Base-by-base conservation (phyloP, 1,140 invertebrate genomes). In the Drosophila nasuta region DNA sequence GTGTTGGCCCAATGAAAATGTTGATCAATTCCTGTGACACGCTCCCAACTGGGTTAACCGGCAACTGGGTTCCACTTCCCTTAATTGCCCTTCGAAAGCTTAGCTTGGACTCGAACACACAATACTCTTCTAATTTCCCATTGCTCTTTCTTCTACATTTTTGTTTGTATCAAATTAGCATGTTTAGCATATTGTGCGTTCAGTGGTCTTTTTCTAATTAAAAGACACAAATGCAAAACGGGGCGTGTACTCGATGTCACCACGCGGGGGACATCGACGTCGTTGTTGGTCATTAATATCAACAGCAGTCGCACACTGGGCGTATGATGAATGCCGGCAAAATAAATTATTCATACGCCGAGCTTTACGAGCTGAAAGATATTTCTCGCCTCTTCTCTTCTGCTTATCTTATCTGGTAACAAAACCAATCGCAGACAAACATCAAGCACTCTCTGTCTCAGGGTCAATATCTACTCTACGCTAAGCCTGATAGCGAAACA, bases 1-100 rank as follows among this genome's bases (percentile, higher is more conserved):
- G 85, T 70, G 69, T 72, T 57, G 15, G 25, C 11, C 63, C 70
- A 79, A 89, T 89, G 68, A 85, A 79, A 79, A 79, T 75, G 67
- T 81, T 79, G 81, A 85, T 85, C 78, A 76, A 89, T 76, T 88
- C 68, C 13, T 63, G 65, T 68, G 77, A 69, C 77, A 85, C 62
- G 58, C 66, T 81, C 75, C 28, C 10, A 30, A 41, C 6, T 45
- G 41, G 11, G 52, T 35, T 15, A 38, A 35, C 6, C 52, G 25
- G 17, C 30, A 5, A 6, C 11, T 20, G 41, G 10, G 15, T 20
- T 49, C 15, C 52, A 58, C 35, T 66, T 45, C 64, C 46, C 46
- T 52, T 64, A 28, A 41, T 52, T 33, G 59, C 28, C 45, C 49
- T 62, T 13, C 20, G 46, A 71, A 66, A 54, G 35, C 60, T 20